Base-by-base conservation (phyloP, 2,113 vertebrate species). In the Tretioscincus oriximinensis region DNA sequence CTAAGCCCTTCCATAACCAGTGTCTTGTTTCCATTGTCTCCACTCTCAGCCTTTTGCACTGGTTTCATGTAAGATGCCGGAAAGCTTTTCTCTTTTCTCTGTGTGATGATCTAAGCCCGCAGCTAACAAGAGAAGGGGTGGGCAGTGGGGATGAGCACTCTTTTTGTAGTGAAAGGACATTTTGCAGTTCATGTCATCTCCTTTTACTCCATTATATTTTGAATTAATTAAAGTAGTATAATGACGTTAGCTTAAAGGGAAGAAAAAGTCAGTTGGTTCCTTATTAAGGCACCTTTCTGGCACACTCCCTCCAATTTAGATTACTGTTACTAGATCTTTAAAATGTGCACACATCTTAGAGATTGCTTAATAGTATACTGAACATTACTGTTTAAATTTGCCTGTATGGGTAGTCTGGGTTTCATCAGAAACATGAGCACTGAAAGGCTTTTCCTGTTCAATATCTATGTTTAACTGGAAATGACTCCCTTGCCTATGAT, bases 1-100 rank as follows among this genome's bases (percentile, higher is more conserved):
- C 93, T 81, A 92, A 92, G 77, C 88, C 82, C 79, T 91, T 85
- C 91, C 87, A 85, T 93, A 77, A 85, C 35, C 79, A 83, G 66
- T 41, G 84, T n/a, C 70, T 91, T 90, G 93, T 89, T 90, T 89
- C 88, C 87, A 82, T 24, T 18, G n/a, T 73, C 87, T 81, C 31
- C 45, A 61, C 80, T 87, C 81, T 77, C 69, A 84, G 80, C 68
- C 86, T 84, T 84, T 88, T 90, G 89, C 93, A 96, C 95, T 89
- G 90, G 92, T 92, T 95, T 95, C 94, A 90, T 84, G 91, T 95
- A 89, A 86, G 91, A 83, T 64, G 87, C 81, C 81, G 95, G 94
- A 95, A 96, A 96, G 92, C 93, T 94, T 95, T 41, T 87, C 82
- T 87, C 77, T 78, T 85, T 78, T 79, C 51, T 96, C 95, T 96